phyloP scores from a whole-genome alignment of 2,888 invertebrate species.

The Camponotus fellah region DNA sequence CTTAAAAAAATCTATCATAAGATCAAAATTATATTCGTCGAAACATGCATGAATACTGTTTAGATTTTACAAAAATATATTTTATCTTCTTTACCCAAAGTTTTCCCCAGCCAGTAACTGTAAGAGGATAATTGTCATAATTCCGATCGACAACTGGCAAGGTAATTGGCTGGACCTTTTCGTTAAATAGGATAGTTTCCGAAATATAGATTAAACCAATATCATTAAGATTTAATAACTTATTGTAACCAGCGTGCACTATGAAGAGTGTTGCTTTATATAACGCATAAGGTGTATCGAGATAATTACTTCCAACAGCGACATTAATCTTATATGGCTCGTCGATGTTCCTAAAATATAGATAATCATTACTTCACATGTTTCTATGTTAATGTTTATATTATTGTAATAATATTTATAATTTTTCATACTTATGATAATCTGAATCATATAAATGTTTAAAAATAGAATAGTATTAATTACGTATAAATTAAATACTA shows the following conservation, averaged over 20 bases:
- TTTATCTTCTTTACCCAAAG: neutral
- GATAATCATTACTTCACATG: constrained; percentile 10
- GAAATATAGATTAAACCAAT: neutral
- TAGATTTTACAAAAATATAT: neutral
- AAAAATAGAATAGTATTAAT: neutral
- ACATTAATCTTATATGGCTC: neutral
- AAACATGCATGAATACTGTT: neutral
- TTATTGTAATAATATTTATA: neutral
- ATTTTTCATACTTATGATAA: neutral
- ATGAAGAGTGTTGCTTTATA: neutral
- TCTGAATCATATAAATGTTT: neutral
- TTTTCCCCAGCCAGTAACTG: constrained; percentile 21
- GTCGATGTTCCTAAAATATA: neutral
- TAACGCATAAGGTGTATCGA: neutral
- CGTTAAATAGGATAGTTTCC: neutral
- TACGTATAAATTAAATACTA: neutral
- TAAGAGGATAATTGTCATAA: constrained; percentile 9
- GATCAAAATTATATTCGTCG: neutral
- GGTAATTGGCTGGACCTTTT: neutral
- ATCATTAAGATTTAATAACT: neutral
- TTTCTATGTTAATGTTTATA: too few relatives aligned
- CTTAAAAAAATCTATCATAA: neutral
- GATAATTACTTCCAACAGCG: constrained; percentile 15
- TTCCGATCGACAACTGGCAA: constrained; percentile 5
- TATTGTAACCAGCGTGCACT: constrained; percentile 12